Percentiles rank a stretch among this genome's conserved stretches.
phyloP scores from a whole-genome alignment of 2,113 vertebrate species.

The Furnarius figulus region DNA sequence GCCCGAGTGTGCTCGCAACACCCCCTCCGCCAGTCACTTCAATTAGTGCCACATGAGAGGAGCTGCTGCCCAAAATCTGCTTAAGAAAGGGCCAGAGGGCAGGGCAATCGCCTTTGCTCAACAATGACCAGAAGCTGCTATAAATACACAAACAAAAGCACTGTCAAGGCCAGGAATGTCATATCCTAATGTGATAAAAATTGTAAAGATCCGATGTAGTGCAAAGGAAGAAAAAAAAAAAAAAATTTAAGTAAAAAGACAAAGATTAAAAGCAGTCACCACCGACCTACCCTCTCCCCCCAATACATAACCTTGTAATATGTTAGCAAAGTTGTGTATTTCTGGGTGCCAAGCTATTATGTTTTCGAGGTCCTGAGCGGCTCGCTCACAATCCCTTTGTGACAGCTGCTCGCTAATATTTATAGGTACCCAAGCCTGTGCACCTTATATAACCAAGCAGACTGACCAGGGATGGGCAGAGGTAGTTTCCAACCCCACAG shows the following conservation, averaged over 20 bases:
- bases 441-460: background rate
- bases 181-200: constrained; percentile 57
- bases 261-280: background rate
- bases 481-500: background rate
- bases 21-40: constrained; percentile 70
- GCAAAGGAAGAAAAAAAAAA: background rate
- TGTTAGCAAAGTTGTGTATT: background rate
- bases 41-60: constrained; percentile 78
- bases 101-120: constrained; percentile 71
- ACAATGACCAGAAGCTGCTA: constrained; percentile 73
- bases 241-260: background rate
- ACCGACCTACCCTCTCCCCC: background rate
- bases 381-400: background rate
- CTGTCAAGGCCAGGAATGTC: constrained; percentile 66
- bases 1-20: constrained; percentile 55
- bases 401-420: constrained; percentile 28
- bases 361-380: background rate
- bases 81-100: constrained; percentile 74
- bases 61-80: constrained; percentile 76
- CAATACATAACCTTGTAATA: background rate
- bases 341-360: background rate
- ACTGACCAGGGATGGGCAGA: background rate
- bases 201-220: background rate
- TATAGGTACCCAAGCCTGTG: background rate
- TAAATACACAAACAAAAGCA: constrained; percentile 73